Conservation (phyloP, 2,797 vertebrate species). For the Cryptoprocta ferox region DNA sequence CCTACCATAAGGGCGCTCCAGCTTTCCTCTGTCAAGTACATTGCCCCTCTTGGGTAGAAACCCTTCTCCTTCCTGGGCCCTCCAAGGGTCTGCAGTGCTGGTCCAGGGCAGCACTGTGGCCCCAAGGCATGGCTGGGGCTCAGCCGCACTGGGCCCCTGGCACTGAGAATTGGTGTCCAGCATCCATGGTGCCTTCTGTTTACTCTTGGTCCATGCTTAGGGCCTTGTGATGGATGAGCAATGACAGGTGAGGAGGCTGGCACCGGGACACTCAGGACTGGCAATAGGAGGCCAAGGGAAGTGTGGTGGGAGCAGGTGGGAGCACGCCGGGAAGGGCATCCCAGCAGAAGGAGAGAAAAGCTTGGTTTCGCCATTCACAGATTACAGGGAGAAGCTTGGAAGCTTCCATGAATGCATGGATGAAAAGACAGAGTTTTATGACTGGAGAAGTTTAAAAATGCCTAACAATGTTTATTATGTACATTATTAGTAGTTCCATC, state of each 20-base stretch:
- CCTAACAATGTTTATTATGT: neutral
- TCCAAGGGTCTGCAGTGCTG: neutral
- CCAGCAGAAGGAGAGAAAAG: neutral
- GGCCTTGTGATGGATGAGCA: neutral
- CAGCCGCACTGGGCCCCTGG: neutral
- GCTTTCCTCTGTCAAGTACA: neutral
- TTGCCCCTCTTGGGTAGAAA: neutral
- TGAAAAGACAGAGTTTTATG: neutral
- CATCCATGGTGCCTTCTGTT: neutral
- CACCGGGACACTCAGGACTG: fast-evolving
- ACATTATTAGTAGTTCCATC: neutral
- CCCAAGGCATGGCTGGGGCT: neutral
- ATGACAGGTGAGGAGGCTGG: neutral
- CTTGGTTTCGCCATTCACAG: neutral
- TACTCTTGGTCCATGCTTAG: neutral
- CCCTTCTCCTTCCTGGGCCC: neutral
- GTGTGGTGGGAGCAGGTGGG: too few species aligned
- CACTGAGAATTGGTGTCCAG: neutral
- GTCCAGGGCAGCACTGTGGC: neutral
- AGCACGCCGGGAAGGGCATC: neutral
- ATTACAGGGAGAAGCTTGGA: neutral
- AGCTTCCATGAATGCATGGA: fast-evolving
- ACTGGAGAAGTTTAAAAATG: neutral
- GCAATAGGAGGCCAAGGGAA: neutral
- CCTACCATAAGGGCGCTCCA: neutral